These are phyloP conservation scores for Platysternon megacephalum DNA, from an alignment of 2,113 vertebrate genomes.

Conservation along the genomic window DNA sequence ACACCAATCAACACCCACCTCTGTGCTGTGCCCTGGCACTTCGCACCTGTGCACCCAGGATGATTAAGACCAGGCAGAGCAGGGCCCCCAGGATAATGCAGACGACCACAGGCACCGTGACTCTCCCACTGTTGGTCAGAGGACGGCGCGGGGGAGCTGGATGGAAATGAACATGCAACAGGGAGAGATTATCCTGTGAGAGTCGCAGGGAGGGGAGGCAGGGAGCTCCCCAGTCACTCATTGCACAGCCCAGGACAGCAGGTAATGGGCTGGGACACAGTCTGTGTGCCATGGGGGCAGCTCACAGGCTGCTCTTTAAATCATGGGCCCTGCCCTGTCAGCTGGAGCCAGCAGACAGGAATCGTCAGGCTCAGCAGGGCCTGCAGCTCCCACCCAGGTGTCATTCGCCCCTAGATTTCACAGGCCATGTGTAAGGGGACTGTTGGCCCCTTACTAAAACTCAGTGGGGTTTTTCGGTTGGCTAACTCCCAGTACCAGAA, in stretches of 20 bases:
- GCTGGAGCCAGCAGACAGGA: no score
- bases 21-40: neutral
- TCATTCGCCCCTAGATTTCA: no score
- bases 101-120: neutral
- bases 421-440: no score
- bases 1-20: neutral
- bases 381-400: neutral
- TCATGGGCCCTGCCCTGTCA: neutral
- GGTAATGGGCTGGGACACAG: no score
- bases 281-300: no score
- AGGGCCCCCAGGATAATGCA: neutral
- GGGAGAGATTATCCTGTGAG: neutral
- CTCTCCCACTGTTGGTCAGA: rapidly evolving
- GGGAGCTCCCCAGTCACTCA: neutral
- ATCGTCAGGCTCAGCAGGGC: neutral
- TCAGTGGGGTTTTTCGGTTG: no score
- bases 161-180: neutral
- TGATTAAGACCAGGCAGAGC: neutral
- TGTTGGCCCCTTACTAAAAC: no score
- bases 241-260: neutral
- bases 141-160: rapidly evolving
- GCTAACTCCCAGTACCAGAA: no score
- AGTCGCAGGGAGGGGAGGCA: rapidly evolving
- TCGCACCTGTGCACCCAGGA: neutral
- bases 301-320: no score